A percentile compares a stretch with the other conserved stretches of the same genome.
These are phyloP conservation scores for Tenrec ecaudatus DNA, from an alignment of 2,113 vertebrate species.

Conservation along the genomic window DNA sequence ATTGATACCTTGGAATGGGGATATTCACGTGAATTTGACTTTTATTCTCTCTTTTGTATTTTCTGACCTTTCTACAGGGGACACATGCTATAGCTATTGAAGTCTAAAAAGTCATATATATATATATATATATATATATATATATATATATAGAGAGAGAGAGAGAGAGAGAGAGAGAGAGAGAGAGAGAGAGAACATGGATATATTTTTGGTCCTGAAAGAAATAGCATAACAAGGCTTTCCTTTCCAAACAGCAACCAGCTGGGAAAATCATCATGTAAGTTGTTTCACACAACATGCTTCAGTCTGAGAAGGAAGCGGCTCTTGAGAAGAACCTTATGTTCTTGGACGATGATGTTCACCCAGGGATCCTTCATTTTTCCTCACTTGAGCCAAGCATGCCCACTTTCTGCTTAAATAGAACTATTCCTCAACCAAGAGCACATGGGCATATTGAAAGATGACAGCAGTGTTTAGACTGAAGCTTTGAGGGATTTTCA, in stretches of 20 bases:
- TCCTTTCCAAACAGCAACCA: constrained; percentile 42
- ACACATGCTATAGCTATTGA: not conserved
- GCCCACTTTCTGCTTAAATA: not conserved
- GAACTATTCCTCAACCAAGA: not conserved
- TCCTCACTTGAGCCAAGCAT: not conserved
- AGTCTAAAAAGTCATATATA: not conserved
- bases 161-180: not conserved
- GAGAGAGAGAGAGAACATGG: not conserved
- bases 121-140: too few species aligned
- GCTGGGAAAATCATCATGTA: constrained; percentile 58
- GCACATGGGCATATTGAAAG: not conserved
- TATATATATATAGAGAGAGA: too few species aligned
- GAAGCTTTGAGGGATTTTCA: not conserved
- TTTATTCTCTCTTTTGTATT: constrained; percentile 23
- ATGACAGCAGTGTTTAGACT: not conserved
- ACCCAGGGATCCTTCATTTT: not conserved
- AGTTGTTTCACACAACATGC: constrained; percentile 11
- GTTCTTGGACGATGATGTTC: not conserved
- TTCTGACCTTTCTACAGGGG: not conserved
- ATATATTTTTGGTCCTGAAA: constrained; percentile 49
- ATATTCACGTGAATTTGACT: not conserved
- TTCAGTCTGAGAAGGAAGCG: constrained; percentile 20
- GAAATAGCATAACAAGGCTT: constrained; percentile 9
- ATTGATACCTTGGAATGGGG: not conserved
- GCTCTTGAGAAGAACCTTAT: not conserved